Base-by-base conservation (phyloP, 2,888 invertebrate species). In the Xanthorhoe spadicearia region DNA sequence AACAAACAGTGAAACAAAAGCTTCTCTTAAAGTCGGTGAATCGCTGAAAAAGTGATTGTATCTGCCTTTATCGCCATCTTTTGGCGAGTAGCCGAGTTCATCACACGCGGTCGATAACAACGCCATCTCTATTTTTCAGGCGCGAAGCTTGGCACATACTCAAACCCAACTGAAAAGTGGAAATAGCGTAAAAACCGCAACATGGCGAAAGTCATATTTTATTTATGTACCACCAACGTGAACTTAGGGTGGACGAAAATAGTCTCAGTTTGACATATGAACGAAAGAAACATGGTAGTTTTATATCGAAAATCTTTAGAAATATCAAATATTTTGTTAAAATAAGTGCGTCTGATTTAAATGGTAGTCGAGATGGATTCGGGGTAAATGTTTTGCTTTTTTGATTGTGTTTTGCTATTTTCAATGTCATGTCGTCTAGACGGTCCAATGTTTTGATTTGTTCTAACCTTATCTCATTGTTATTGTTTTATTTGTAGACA, bases 201-300 rank as follows among this genome's bases (percentile, higher is more conserved):
- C 53, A 77, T 76, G 79, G 68, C 64, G 57, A 68, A 64, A 54
- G 46, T 61, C 46, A 57, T 60, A 52, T 58, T 64, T 59, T 68
- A 80, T 78, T 81, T 87, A 86, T 86, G 86, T 88, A 83, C 80
- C 85, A 83, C 85, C 85, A 84, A 83, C 87, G 88, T 90, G 92
- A 92, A 90, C 92, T 92, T 92, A 90, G 86, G 74, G 82, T 78
- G 77, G 86, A 87, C 89, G 76, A 86, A 92, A 93, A 93, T 92
- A 92, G 92, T 91, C 83, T 72, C 81, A 86, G 88, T 92, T 92
- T 92, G 92, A 92, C 92, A 92, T 89, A 91, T 87, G 86, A 82
- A 86, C 84, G 86, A 84, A 83, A 80, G 87, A 86, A 74, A 86
- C 88, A 92, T 93, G 92, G n/a, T 92, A 92, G 93, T 87, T 89